Evolutionary conservation across 2,797 vertebrate species (phyloP), one percentile per base, ranked within the genome.

Genomic region (Catharus ustulatus): DNA sequence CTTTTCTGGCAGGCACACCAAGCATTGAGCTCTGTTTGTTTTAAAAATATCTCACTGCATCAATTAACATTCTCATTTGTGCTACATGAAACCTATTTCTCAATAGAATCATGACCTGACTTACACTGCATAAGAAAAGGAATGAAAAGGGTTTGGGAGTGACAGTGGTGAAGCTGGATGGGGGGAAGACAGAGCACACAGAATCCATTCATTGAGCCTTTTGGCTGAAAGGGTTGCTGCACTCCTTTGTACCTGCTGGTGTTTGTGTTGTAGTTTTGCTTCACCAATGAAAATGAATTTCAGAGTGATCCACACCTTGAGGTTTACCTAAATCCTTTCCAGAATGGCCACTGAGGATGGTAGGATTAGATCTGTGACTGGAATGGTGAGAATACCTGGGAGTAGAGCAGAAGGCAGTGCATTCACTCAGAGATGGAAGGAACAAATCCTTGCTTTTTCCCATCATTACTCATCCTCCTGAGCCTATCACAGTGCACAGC

Each of bases 21-120:
- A 84, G 32, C 71, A 66, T 18, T 81, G 92, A 90, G 68, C 40
- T 84, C 73, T 91, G 54, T 77, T 91, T 96, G 71, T 89, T 95
- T 95, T 89, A 87, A 92, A 94, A 95, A 88, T 88, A 92, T 23
- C 77, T 84, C 71, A 59, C 76, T 97, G 84, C 92, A 91, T 92
- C 89, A 64, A 72, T 95, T 91, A 95, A 80, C 80, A 36, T 84
- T 94, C 80, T 95, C 29, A 18, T 81, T 95, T 87, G n/a, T 95
- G 94, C 87, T 90, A 10, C 85, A 88, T 95, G 71, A 94, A 95
- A 84, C 73, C 58, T 32, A 4, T 89, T 95, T 89, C 74, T 96
- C 92, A 87, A 48, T 75, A 76, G 87, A 94, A 85, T 64, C 64
- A 79, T 77, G 83, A 5, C 58, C 54, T 82, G 74, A 88, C 66